Evolutionary conservation across 2,888 invertebrate species (phyloP), one percentile per base, ranked within the genome.

Genomic region (Apodemia hepburni): DNA sequence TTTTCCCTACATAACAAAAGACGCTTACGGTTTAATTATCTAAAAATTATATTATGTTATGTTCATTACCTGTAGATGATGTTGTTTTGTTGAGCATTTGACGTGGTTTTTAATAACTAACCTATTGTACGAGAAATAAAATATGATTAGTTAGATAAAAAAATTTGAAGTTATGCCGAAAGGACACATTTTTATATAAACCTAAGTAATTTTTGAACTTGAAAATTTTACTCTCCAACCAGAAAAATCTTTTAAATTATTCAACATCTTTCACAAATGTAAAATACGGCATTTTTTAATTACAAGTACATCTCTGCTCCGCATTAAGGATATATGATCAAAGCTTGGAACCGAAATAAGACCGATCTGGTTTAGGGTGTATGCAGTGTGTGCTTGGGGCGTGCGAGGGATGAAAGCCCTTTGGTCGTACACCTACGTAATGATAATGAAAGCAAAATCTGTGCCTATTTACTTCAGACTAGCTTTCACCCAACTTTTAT

Each of bases 361-460:
- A 49, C 18, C 18, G 18, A 42, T 15, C 42, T 42, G n/a, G 42
- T 47, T 47, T 49, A 9, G 17, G 49, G 18, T 18, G 18, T 11
- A 49, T 9, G 2, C 22, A 22, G 22, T 22, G 22, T 22, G 22
- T 9, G 49, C 49, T 49, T 18, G 8, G 3, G 9, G 49, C 49
- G 49, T 18, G n/a, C 15, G n/a, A 42, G 42, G 42, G 15, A 42
- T 15, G 42, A 42, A 49, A 49, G 9, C 17, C 49, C 49, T 49
- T 49, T 18, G 9, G 18, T 11, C 18, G 18, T 49, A 11, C 18
- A 49, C 9, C 49, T 8, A 18, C 17, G 18, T 11, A 11, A 18
- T 49, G 9, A 49, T 49, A 49, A 49, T 49, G 18, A 49, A 49
- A 49, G 18, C 17, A 49, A 49, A 49, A 49, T 11, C 49, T 49